Evolutionary conservation across 2,797 vertebrate species (phyloP).

Genomic region (Darevskia nairensis): DNA sequence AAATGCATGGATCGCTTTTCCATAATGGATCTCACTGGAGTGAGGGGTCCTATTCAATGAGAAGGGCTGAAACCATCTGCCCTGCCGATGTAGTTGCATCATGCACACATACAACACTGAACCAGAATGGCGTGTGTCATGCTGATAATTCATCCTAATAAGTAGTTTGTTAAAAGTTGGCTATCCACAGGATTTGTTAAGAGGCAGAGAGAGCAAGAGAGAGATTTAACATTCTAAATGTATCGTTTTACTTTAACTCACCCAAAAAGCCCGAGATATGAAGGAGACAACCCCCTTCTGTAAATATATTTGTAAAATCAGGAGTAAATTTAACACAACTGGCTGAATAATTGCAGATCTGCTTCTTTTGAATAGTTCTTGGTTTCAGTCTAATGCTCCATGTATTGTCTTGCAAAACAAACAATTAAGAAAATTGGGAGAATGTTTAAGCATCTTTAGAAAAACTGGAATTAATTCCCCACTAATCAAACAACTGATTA

Average conservation of each 20-base stretch:
- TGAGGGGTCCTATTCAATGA: not conserved
- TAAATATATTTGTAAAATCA: not conserved
- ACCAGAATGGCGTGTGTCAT: not conserved
- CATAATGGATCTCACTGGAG: not conserved
- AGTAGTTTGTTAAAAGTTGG: not conserved
- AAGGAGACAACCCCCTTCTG: not conserved
- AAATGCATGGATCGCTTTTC: no score
- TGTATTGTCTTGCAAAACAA: slow-evolving; percentile 6
- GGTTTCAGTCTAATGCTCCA: not conserved
- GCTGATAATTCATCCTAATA: not conserved
- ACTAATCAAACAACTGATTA: not conserved
- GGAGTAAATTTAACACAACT: not conserved
- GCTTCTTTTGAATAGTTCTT: not conserved
- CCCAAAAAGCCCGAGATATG: not conserved
- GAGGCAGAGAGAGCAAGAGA: no score
- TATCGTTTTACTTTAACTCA: not conserved
- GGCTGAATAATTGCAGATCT: not conserved
- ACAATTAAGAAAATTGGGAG: not conserved
- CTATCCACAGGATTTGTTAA: not conserved
- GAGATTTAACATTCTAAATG: not conserved
- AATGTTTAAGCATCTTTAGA: not conserved
- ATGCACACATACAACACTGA: not conserved
- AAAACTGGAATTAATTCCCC: not conserved
- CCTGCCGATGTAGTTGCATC: not conserved
- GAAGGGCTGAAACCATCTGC: not conserved